Base-by-base conservation (phyloP, 1,140 invertebrate species). In the Drosophila repleta region DNA sequence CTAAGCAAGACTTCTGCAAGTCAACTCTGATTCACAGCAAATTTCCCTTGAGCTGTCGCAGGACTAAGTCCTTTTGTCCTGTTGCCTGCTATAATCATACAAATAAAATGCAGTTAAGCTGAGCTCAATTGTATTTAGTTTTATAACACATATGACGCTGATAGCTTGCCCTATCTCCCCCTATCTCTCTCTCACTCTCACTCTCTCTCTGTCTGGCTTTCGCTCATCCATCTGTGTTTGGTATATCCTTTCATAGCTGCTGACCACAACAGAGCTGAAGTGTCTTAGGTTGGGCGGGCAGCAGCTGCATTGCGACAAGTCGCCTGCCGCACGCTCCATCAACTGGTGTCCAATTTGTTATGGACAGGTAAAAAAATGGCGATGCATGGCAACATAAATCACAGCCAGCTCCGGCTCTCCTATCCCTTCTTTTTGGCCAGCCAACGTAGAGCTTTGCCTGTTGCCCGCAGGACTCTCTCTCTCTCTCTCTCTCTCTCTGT, bases 261-360 rank as follows among this genome's bases (percentile, higher is more conserved):
- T 49, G 58, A 48, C 58, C 18, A 35, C 21, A 46, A 58, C 29
- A 41, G 15, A n/a, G 24, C 8, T 13, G 51, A 41, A 7, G 4
- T 5, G 7, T 4, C 10, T 8, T 10, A 4, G 13, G 15, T 2
- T 13, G 32, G 18, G 29, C 7, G 18, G 63, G 74, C 69, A 48
- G 52, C 66, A 64, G 74, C 82, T 87, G 82, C 82, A 85, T 68
- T 85, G 82, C 82, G 82, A 85, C 82, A 85, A 87, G 83, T 87
- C 75, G 79, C 63, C 48, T 49, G 62, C 63, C 29, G 41, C 45
- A 62, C 70, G 56, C 35, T 72, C 83, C 76, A 88, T 87, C 82
- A 87, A 87, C 83, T 87, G 83, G 82, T 87, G 83, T 87, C 82
- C 82, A 87, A 87, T 87, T 87, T 88, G 78, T 79, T 87, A 88